These are phyloP conservation scores for Endotricha flammealis DNA, from an alignment of 2,888 invertebrate genomes.

Conservation along the genomic window DNA sequence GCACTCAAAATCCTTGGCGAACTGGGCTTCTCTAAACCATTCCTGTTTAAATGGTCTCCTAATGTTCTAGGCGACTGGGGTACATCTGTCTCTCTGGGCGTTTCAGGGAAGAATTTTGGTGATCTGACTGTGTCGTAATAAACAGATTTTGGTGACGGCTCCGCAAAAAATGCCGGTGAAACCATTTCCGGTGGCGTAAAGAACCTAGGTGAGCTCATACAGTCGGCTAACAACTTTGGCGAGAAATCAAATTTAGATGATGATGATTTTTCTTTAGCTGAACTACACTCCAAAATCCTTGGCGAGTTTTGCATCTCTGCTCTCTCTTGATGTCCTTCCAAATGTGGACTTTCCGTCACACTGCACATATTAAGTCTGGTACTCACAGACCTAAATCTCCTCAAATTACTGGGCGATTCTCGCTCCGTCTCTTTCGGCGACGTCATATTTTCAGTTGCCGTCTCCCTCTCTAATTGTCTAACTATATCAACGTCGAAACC, in stretches of 20 bases:
- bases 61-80: constrained; percentile 61
- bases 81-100: constrained; percentile 52
- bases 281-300: constrained; percentile 55
- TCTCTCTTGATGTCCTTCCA: constrained; percentile 51
- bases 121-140: constrained; percentile 67
- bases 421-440: constrained; percentile 36
- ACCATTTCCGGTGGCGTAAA: constrained; percentile 68
- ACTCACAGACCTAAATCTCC: constrained; percentile 62
- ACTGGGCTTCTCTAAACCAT: constrained; percentile 58
- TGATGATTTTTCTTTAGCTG: constrained; percentile 62
- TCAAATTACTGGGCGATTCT: constrained; percentile 49
- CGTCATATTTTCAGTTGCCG: constrained; percentile 36
- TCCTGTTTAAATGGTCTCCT: constrained; percentile 56
- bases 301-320: constrained; percentile 68
- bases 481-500: constrained; percentile 56
- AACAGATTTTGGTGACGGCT: constrained; percentile 65
- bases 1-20: constrained; percentile 54
- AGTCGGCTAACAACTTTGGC: constrained; percentile 57
- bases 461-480: constrained; percentile 37
- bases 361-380: constrained; percentile 63
- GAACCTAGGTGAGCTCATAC: constrained; percentile 58
- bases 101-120: constrained; percentile 67
- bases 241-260: constrained; percentile 67
- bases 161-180: constrained; percentile 65
- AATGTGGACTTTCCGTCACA: constrained; percentile 43